Conservation (phyloP, 2,113 vertebrate genomes). For the Gallinago media region DNA sequence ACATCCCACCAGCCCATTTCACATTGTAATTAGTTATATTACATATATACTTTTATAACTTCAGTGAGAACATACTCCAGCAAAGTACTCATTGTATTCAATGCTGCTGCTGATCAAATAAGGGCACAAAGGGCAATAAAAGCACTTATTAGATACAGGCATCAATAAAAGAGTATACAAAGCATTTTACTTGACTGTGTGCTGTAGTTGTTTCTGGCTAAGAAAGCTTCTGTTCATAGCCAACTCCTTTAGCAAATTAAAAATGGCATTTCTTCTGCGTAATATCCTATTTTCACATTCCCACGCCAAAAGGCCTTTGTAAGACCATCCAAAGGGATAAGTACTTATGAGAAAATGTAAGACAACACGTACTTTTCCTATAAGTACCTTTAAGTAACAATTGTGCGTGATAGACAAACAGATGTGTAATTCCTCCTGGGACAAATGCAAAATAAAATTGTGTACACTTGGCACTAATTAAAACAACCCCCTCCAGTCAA, state of each 20-base stretch:
- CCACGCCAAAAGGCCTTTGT: background rate
- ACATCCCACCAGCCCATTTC: background rate
- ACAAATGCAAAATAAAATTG: background rate
- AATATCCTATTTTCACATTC: background rate
- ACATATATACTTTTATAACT: background rate
- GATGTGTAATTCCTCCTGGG: background rate
- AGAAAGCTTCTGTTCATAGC: background rate
- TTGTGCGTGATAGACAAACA: background rate
- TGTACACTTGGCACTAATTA: background rate
- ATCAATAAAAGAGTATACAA: background rate
- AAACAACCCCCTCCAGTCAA: background rate
- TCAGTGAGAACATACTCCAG: background rate
- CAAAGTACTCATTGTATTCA: background rate
- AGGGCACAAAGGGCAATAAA: background rate
- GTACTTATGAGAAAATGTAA: background rate
- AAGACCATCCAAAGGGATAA: background rate
- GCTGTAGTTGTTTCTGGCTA: background rate
- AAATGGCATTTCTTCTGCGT: background rate
- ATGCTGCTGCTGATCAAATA: background rate
- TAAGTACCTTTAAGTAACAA: background rate
- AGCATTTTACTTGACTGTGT: background rate
- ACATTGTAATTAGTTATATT: background rate
- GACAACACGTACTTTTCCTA: accelerated
- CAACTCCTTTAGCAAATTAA: background rate
- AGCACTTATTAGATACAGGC: background rate